Evolutionary conservation across 2,888 invertebrate species (phyloP).

Genomic region (Aspidiotus destructor): DNA sequence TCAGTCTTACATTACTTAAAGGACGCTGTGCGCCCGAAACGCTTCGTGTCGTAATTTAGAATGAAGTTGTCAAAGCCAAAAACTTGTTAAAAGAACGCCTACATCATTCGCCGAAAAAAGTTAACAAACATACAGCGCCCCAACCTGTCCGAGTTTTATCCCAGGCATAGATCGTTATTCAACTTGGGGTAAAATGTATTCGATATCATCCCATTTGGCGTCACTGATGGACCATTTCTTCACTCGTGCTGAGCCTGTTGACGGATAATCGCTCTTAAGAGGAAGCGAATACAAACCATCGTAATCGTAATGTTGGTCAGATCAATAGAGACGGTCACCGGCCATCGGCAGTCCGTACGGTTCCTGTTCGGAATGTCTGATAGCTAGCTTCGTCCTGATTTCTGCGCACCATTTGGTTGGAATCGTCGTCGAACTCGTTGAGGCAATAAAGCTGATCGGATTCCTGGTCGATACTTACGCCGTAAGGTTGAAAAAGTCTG

Average conservation of each 20-base stretch:
- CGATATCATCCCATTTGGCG: slow-evolving; percentile 32
- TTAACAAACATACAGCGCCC: too few species aligned
- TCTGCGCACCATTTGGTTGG: slow-evolving; percentile 62
- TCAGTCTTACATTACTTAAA: too few species aligned
- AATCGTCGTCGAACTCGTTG: slow-evolving; percentile 58
- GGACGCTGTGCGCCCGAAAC: too few species aligned
- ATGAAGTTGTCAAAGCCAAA: too few species aligned
- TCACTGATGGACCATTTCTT: slow-evolving; percentile 22
- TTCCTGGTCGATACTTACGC: slow-evolving; percentile 62
- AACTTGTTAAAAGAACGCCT: too few species aligned
- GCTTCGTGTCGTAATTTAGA: too few species aligned
- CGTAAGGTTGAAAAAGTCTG: slow-evolving; percentile 58
- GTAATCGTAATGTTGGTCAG: slow-evolving; percentile 59
- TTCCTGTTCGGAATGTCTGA: slow-evolving; percentile 50
- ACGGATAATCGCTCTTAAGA: slow-evolving; percentile 11
- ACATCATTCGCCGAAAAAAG: too few species aligned
- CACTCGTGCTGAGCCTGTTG: slow-evolving; percentile 7
- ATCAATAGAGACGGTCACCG: slow-evolving; percentile 69
- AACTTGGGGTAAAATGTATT: slow-evolving; percentile 27
- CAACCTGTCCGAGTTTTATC: neutral
- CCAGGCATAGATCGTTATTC: slow-evolving; percentile 9
- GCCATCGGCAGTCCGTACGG: slow-evolving; percentile 67
- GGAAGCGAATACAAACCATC: slow-evolving; percentile 54
- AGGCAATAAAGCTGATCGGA: slow-evolving; percentile 65
- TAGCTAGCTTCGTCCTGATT: slow-evolving; percentile 54